Base-by-base conservation (phyloP, 1,140 invertebrate genomes). In the Leptinotarsa undecemlineata region DNA sequence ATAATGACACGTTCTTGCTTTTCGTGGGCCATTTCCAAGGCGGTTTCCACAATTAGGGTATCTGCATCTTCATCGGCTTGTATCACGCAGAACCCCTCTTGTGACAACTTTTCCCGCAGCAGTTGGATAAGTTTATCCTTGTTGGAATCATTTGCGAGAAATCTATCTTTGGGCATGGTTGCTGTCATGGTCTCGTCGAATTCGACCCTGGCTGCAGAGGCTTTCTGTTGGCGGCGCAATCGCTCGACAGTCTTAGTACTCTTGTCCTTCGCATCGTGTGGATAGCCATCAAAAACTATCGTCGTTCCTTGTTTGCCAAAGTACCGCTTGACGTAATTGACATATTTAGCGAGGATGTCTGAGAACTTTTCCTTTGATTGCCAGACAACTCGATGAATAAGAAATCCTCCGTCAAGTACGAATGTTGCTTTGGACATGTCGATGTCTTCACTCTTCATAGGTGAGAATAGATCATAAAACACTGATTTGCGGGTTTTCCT, bases 401-500 rank as follows among this genome's bases (percentile, higher is more conserved):
- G 79, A 69, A 69, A 77, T 78, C 83, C 79, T 6, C 76, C n/a
- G 15, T 62, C 73, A 80, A 72, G 80, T 69, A 84, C 83, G 71
- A 83, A 82, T 62, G 80, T 73, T 19, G 68, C 79, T 83, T 84
- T 48, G 74, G 1, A 67, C 83, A 71, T 81, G 82, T 81, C 71
- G 78, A 68, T 57, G 81, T 26, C 23, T 26, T 26, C 75, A 79
- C 80, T 77, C 13, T 47, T 75, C 6, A 78, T 74, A 47, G 68
- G 67, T 78, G 81, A 20, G 75, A 85, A 83, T 63, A 67, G 73
- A 74, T 81, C 72, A 70, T 80, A 83, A 51, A 84, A 70, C 8
- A 81, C 73, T 13, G 84, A 83, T 77, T 86, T 85, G 64, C 60
- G 47, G 63, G 76, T 79, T 83, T 85, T 85, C 76, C 85, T 66